Evolutionary conservation across 2,113 vertebrate genomes (phyloP), one percentile per base, ranked within the genome.

Genomic region (Mus pahari): DNA sequence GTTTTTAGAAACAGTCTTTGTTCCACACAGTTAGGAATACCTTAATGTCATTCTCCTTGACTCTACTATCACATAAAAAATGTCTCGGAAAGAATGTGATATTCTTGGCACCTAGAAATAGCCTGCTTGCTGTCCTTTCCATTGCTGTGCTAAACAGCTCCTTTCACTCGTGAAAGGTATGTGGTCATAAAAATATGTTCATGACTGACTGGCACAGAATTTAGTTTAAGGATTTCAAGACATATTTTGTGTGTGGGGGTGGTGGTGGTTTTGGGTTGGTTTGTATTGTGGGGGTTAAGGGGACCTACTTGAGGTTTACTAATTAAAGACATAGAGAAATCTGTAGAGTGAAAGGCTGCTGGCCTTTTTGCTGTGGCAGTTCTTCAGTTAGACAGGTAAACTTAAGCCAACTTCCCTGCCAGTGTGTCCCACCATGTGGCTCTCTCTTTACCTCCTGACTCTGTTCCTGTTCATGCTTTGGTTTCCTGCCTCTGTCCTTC

Each of bases 91-190:
- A 95, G 81, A 92, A 95, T 90, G 77, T 78, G 86, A 87, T 90
- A 53, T 92, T 94, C 74, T 94, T 96, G 90, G 90, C 93, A 77
- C 70, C 71, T 92, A 93, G 93, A 96, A 93, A 95, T 96, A 95
- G 88, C 31, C 45, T 64, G 2, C 50, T 73, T 83, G 78, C 95
- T 95, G 82, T 90, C 89, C 77, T 92, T 96, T 94, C 86, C 55
- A 55, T 45, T 2, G 22, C 77, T 71, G 26, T 39, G 48, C 82
- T 91, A 82, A 97, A 94, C 95, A 92, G 62, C 31, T 89, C 17
- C 71, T 92, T 90, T 97, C 79, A 94, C n/a, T 86, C 96, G 90
- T 81, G 82, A 89, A 90, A 95, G 81, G 90, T 96, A 90, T 96
- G 39, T 92, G 78, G 74, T 94, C 81, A 92, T 53, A 86, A 64